These are phyloP conservation scores for Rhegmatorhina hoffmannsi DNA, from an alignment of 2,113 vertebrate species.

Conservation along the genomic window DNA sequence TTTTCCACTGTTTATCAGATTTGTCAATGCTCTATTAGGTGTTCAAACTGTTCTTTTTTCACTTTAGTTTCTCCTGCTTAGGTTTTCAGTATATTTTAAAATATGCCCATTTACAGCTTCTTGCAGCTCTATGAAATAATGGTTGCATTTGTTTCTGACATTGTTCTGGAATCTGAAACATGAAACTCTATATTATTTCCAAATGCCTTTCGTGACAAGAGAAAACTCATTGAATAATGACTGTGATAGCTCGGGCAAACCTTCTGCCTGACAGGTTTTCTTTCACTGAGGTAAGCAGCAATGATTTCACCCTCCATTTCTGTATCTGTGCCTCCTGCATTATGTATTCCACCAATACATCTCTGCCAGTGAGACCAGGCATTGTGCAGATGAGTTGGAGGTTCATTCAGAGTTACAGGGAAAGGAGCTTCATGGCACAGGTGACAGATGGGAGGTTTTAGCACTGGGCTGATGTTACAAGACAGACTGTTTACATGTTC, in stretches of 20 bases:
- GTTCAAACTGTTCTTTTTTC: neutral
- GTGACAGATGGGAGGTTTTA: neutral
- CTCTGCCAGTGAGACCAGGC: neutral
- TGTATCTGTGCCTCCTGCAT: neutral
- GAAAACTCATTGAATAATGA: neutral
- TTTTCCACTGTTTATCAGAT: neutral
- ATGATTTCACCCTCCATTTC: neutral
- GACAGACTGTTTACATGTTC: neutral
- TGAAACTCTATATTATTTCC: neutral
- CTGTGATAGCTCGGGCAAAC: neutral
- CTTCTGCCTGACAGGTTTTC: neutral
- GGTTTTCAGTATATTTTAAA: constrained; percentile 1
- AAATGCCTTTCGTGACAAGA: neutral
- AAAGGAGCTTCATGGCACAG: neutral
- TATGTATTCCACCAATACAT: neutral
- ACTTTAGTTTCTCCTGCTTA: neutral
- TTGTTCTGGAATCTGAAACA: neutral
- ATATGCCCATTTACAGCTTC: neutral
- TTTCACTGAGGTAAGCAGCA: neutral
- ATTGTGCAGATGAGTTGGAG: neutral
- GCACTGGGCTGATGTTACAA: neutral
- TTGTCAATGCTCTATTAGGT: neutral
- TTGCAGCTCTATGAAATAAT: neutral
- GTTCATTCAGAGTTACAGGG: neutral
- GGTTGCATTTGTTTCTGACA: constrained; percentile 18